A percentile compares a stretch with the other conserved stretches of the same genome.
Evolutionary conservation across 2,797 vertebrate genomes (phyloP).

Genomic region (Hippopotamyrus pictus): DNA sequence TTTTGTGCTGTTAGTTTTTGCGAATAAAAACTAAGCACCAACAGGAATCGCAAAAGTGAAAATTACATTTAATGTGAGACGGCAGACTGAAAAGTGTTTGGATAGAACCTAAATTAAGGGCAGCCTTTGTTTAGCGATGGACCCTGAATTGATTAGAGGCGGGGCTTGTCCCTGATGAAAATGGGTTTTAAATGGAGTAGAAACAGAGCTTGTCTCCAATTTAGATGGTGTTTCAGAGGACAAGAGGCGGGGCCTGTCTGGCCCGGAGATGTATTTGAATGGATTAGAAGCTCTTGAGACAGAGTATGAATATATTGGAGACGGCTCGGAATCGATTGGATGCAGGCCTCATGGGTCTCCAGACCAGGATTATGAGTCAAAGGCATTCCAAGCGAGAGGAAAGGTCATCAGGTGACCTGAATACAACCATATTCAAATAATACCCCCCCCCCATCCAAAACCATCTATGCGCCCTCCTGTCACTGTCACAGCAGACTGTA

Average conservation of each 20-base stretch:
- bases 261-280: not conserved
- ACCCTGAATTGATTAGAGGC: not conserved
- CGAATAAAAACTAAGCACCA: not conserved
- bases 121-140: not conserved
- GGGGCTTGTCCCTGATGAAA: not conserved
- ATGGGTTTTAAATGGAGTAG: slow-evolving; percentile 7
- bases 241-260: not conserved
- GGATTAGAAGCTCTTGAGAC: not conserved
- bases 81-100: not conserved
- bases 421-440: not conserved
- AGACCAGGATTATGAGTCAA: not conserved
- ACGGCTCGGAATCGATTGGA: not conserved
- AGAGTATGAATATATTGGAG: slow-evolving; percentile 11
- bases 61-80: not conserved
- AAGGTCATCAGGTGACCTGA: not conserved
- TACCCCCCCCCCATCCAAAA: not conserved
- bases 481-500: not conserved
- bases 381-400: not conserved
- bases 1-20: not conserved
- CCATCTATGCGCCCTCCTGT: not conserved
- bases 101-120: not conserved
- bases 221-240: not conserved
- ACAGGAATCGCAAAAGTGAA: not conserved
- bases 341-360: not conserved
- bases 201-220: not conserved